These are phyloP conservation scores for Pelagia noctiluca DNA, from an alignment of 30 jellyfish, hydroid and myxozoan genomes.

Conservation along the genomic window DNA sequence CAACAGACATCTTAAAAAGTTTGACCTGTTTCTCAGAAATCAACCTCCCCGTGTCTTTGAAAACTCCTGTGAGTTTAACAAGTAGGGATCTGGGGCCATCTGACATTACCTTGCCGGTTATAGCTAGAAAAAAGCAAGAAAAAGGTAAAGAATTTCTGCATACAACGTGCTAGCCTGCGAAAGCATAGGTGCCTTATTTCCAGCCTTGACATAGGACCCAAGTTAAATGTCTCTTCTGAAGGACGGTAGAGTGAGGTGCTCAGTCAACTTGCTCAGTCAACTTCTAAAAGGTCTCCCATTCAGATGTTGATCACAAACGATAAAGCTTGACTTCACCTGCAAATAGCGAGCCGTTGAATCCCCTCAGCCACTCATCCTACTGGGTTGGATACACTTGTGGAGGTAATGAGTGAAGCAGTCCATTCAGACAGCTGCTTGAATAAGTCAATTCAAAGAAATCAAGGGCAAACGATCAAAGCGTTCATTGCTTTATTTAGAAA, in stretches of 20 bases:
- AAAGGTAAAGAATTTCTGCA: neutral
- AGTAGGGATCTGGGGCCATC: conserved; percentile 3
- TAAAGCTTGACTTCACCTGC: too few relatives aligned
- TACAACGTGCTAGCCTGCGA: neutral
- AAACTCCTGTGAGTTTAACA: neutral
- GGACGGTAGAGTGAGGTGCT: neutral
- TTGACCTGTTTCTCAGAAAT: conserved; percentile 21
- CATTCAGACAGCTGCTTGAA: too few relatives aligned
- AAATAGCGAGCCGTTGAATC: too few relatives aligned
- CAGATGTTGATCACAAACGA: too few relatives aligned
- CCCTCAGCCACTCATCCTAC: too few relatives aligned
- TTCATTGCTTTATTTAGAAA: too few relatives aligned
- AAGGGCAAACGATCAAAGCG: too few relatives aligned
- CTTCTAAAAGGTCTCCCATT: too few relatives aligned
- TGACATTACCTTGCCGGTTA: conserved; percentile 31
- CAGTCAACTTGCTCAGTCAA: too few relatives aligned
- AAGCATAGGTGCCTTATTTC: neutral
- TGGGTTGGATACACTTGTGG: too few relatives aligned
- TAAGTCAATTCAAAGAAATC: too few relatives aligned
- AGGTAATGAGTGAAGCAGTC: too few relatives aligned
- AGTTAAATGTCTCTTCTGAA: neutral
- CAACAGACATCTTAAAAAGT: neutral
- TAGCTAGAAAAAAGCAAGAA: conserved; percentile 10
- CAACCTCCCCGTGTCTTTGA: conserved; percentile 40
- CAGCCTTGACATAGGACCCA: neutral